Evolutionary conservation across 2,888 invertebrate genomes (phyloP).

Genomic region (Clusia tigrina): DNA sequence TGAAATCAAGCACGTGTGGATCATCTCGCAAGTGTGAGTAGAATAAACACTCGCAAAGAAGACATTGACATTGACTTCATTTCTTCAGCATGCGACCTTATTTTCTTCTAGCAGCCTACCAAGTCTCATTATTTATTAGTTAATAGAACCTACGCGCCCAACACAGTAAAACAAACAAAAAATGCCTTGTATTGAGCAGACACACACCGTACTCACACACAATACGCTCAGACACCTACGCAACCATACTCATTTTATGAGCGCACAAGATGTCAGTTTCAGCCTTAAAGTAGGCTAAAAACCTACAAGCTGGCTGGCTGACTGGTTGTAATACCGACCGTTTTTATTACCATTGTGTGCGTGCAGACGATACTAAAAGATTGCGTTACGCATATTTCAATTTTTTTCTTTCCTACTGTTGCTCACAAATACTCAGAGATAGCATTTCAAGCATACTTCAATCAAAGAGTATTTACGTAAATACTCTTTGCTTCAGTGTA

Average conservation of each 20-base stretch:
- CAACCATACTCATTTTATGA: background rate
- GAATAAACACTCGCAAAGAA: background rate
- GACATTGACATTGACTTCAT: conserved; percentile 21
- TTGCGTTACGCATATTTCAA: no score
- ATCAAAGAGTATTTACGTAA: no score
- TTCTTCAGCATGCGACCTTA: conserved; percentile 6
- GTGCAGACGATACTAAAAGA: no score
- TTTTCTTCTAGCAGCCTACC: background rate
- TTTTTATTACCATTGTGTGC: background rate
- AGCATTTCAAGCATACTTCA: no score
- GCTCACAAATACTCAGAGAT: no score
- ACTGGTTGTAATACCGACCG: background rate
- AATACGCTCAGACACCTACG: background rate
- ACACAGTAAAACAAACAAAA: conserved; percentile 14
- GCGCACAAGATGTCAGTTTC: background rate
- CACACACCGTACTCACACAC: background rate
- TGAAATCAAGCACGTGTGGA: no score
- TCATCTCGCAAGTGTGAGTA: no score
- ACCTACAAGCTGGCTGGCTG: background rate
- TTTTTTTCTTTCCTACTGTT: no score
- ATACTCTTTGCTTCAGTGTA: no score
- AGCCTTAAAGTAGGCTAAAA: background rate
- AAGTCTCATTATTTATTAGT: conserved; percentile 6
- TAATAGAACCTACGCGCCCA: conserved; percentile 16
- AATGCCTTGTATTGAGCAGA: background rate